Conservation (phyloP, 2,113 vertebrate genomes). For the Melospiza melodia region DNA sequence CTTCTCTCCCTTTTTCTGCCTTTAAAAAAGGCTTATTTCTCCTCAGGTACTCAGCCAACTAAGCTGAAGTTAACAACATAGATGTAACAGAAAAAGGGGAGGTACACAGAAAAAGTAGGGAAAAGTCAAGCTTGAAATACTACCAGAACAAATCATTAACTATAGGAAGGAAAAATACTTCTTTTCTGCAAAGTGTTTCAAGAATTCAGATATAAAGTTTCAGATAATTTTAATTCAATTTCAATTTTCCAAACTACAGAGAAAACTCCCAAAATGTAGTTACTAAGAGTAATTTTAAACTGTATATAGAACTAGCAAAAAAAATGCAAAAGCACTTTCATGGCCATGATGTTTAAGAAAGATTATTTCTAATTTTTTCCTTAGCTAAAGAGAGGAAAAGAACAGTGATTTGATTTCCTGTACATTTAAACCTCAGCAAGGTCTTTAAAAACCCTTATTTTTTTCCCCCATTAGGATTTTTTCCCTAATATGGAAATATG, state of each 20-base stretch:
- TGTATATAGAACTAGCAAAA: slow-evolving; percentile 5
- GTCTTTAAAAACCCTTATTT: neutral
- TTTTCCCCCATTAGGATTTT: neutral
- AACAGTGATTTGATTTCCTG: neutral
- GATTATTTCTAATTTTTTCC: neutral
- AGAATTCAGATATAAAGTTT: slow-evolving; percentile 30
- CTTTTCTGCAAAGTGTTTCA: slow-evolving; percentile 11
- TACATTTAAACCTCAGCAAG: slow-evolving; percentile 22
- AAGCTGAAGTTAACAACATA: neutral
- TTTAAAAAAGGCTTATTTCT: neutral
- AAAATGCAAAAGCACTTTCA: neutral
- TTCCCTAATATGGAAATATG: neutral
- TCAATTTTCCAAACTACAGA: slow-evolving; percentile 10
- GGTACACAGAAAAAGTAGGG: neutral
- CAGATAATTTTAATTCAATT: neutral
- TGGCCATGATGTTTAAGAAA: neutral
- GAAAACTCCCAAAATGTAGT: neutral
- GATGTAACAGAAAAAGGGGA: neutral
- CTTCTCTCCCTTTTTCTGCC: neutral
- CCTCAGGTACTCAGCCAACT: neutral
- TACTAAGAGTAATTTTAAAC: neutral
- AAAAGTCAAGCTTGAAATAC: neutral
- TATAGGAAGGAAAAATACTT: neutral
- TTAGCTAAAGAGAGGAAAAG: neutral
- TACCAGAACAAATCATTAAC: neutral